Conservation (phyloP, 2,113 vertebrate species). For the Heliornis fulica region DNA sequence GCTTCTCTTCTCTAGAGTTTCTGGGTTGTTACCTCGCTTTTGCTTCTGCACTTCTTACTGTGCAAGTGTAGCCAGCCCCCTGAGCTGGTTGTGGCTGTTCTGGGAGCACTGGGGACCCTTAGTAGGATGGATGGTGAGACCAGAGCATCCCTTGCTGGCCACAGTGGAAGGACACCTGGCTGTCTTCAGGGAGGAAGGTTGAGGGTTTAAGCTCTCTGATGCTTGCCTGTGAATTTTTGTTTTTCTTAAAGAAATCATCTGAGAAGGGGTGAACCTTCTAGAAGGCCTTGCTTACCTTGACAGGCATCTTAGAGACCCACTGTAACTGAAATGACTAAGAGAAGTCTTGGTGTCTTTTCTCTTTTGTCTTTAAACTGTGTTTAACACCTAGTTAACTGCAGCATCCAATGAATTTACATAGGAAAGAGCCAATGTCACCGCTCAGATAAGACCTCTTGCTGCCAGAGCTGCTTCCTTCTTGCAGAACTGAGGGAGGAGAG, state of each 20-base stretch:
- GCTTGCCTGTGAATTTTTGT: neutral
- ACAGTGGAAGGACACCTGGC: neutral
- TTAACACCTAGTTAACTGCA: constrained; percentile 59
- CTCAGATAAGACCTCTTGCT: constrained; percentile 28
- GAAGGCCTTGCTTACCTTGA: neutral
- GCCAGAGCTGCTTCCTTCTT: neutral
- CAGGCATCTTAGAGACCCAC: neutral
- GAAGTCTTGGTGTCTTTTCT: constrained; percentile 1
- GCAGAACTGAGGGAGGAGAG: neutral
- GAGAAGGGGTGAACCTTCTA: neutral
- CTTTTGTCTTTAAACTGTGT: neutral
- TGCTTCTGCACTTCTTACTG: neutral
- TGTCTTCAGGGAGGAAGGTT: neutral
- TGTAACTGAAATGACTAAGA: neutral
- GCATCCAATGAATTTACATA: constrained; percentile 46
- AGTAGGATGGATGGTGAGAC: neutral
- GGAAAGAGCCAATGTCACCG: neutral
- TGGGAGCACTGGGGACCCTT: neutral
- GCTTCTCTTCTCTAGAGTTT: neutral
- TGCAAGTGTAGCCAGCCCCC: neutral
- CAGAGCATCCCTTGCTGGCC: neutral
- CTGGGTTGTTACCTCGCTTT: neutral
- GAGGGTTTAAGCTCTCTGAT: neutral
- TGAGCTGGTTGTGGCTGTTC: neutral
- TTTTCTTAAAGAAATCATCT: neutral